Conservation (phyloP, 2,888 invertebrate genomes). For the Rotaria sp. region DNA sequence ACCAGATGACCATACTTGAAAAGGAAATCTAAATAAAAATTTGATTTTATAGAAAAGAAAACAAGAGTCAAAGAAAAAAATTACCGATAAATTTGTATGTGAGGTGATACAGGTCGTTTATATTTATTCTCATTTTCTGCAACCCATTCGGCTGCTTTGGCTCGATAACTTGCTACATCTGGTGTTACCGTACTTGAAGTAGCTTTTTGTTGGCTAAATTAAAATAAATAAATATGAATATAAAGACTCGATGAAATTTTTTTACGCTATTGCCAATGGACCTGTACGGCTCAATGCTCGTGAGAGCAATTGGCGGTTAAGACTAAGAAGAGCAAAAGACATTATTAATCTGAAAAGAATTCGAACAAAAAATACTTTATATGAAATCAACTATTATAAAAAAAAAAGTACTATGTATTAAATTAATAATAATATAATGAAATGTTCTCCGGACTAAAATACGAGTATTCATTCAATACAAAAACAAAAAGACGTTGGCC, state of each 20-base stretch:
- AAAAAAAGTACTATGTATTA: too few species aligned
- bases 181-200: background rate
- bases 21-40: background rate
- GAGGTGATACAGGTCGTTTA: background rate
- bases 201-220: background rate
- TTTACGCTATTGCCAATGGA: background rate
- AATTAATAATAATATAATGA: too few species aligned
- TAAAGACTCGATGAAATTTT: background rate
- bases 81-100: background rate
- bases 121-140: background rate
- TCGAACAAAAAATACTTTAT: too few species aligned
- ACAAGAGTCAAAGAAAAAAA: too few species aligned
- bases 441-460: too few species aligned
- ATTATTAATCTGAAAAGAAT: background rate
- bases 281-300: background rate
- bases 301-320: background rate
- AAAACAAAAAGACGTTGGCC: too few species aligned
- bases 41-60: too few species aligned
- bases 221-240: background rate
- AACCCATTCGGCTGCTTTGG: background rate
- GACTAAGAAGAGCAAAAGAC: background rate
- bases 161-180: background rate
- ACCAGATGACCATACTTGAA: background rate
- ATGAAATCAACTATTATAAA: too few species aligned
- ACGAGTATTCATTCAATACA: too few species aligned